Evolutionary conservation across 2,113 vertebrate genomes (phyloP), one percentile per base, ranked within the genome.

Genomic region (Hippoglossus stenolepis): DNA sequence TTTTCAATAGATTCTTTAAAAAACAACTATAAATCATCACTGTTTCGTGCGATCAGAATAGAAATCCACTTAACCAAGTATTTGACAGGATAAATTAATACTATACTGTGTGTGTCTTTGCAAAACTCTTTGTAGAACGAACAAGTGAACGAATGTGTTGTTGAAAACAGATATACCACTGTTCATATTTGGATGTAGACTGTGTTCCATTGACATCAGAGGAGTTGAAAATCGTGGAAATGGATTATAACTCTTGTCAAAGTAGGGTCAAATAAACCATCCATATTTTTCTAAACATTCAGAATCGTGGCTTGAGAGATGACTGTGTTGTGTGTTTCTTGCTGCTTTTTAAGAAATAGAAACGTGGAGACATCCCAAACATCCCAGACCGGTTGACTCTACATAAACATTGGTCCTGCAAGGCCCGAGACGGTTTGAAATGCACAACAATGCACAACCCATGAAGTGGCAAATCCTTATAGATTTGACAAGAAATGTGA

Each of bases 231-330:
- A 82, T 85, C 72, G 85, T 85, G 83, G 53, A 61, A 75, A 85
- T 70, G 59, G 85, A 92, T 92, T 86, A 88, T 90, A 89, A 89
- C 86, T 91, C 90, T 93, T 94, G 90, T 93, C 86, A 90, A 85
- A 89, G 90, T 93, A 89, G 92, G 90, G 84, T 92, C 89, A 93
- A 94, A 94, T 94, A 95, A 95, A 94, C 85, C 84, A 91, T 93
- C 86, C 91, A 93, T 94, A 95, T 94, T 95, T 95, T 94, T 94
- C 80, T 93, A 94, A 94, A 90, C 88, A 92, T 80, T 83, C 53
- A 74, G 26, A 40, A 45, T 17, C 17, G 24, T 73, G 75, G 51
- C 17, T 43, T 73, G 59, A 62, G 63, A 51, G 17, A 26, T 73
- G 17, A 69, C 40, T 90, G 77, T 82, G 74, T 85, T 58, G 54